A percentile compares a stretch with the other conserved stretches of the same genome.
Evolutionary conservation across 2,797 vertebrate genomes (phyloP).

Genomic region (Oceanodroma leucorhoa): DNA sequence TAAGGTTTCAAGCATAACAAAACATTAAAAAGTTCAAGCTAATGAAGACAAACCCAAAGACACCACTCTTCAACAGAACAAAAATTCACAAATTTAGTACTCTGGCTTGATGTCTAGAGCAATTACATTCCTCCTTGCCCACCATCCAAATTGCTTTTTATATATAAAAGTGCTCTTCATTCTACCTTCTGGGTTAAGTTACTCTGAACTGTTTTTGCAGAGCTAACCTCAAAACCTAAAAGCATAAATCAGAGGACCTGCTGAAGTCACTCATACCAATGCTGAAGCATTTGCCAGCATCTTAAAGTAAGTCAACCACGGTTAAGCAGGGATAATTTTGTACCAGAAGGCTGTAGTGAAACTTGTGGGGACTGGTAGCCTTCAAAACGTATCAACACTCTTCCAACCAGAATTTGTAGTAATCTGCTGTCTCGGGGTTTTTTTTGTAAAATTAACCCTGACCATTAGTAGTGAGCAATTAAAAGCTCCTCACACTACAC

Average conservation of each 20-base stretch:
- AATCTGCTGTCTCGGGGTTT: neutral
- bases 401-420: neutral
- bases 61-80: neutral
- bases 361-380: neutral
- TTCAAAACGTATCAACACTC: neutral
- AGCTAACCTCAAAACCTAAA: neutral
- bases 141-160: neutral
- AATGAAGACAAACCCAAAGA: neutral
- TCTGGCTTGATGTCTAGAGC: neutral
- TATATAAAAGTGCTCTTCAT: neutral
- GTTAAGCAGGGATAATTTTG: neutral
- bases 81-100: neutral
- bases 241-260: neutral
- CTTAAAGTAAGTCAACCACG: neutral
- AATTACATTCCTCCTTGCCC: neutral
- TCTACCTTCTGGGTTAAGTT: neutral
- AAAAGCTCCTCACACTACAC: neutral
- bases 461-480: neutral
- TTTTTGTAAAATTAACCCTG: neutral
- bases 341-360: neutral
- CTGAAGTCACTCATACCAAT: neutral
- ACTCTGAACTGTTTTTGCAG: neutral
- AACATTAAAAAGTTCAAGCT: neutral
- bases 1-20: neutral
- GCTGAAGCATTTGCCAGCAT: neutral